phyloP scores from a whole-genome alignment of 2,888 invertebrate species.

The Empis stercorea region DNA sequence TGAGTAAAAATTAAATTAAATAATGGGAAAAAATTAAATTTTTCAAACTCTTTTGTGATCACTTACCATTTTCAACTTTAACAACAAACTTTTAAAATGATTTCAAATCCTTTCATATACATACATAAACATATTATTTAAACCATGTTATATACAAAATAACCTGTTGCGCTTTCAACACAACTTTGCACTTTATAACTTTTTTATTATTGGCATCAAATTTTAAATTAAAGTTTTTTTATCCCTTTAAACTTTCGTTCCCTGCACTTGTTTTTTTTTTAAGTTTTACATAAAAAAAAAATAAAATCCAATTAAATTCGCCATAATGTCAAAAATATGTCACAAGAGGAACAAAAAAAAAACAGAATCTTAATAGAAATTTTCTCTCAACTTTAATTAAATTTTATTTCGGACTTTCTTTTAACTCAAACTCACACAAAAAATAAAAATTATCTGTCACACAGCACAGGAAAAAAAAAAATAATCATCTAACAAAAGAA shows the following conservation, averaged over 20 bases:
- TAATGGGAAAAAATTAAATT: no score
- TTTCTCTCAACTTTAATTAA: conserved; percentile 11
- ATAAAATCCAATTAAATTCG: not conserved
- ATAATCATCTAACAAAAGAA: conserved; percentile 1
- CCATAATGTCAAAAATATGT: no score
- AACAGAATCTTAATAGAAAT: conserved; percentile 1
- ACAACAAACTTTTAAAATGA: not conserved
- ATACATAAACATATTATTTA: not conserved
- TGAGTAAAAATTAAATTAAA: no score
- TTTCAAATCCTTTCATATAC: not conserved
- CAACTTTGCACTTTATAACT: not conserved
- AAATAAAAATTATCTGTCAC: not conserved
- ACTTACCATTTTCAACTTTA: no score
- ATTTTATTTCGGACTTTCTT: conserved; percentile 1
- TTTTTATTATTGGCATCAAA: no score
- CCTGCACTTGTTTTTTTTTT: no score
- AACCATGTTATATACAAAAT: conserved; percentile 3
- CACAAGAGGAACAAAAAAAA: no score
- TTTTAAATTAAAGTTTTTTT: no score
- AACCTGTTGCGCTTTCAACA: not conserved
- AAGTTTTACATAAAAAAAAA: no score
- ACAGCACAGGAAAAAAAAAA: not conserved
- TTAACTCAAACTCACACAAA: not conserved
- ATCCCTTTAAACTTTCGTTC: no score
- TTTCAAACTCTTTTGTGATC: no score